Base-by-base conservation (phyloP, 2,797 vertebrate species). In the Acrocephalus scirpaceus region DNA sequence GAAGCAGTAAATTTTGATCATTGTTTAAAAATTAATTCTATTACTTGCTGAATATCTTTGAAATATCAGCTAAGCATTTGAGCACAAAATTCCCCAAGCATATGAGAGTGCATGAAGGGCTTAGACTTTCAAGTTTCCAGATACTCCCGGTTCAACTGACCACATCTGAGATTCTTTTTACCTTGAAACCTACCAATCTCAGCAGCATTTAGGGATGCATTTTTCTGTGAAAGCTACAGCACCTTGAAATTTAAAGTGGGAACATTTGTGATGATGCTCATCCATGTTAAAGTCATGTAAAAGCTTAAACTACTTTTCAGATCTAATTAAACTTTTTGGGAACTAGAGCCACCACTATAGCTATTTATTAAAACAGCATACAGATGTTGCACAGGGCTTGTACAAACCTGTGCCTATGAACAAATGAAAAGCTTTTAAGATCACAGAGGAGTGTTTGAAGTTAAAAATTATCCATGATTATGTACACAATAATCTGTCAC, bases 341-440 rank as follows among this genome's bases (percentile, higher is more conserved):
- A 96, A 60, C 4, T 5, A 84, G 84, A 83, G 42, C 73, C 88
- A 90, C 42, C 32, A 36, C 71, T 93, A 16, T 22, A 89, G 92
- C 66, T 96, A 58, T 93, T 91, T 57, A 81, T 88, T 97, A 96
- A 96, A 97, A 95, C 53, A 34, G 69, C 6, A 3, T 92, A 73
- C 96, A 97, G 96, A 97, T 96, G 97, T 94, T 94, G 48, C 89
- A 69, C 44, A 30, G 95, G 92, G 81, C 97, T 95, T 98, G 98
- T 97, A 97, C 97, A 95, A 97, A 97, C 97, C 94, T 98, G 97
- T 91, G 92, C 94, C 93, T 94, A 92, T 82, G 96, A 97, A 97
- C 96, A 98, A 98, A 98, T 97, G 97, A 98, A 97, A 98, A 97
- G 98, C 96, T 97, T 98, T 98, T 96, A 97, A 97, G 97, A 98